Evolutionary conservation across 2,888 invertebrate genomes (phyloP).

Genomic region (Smittia aterrima): DNA sequence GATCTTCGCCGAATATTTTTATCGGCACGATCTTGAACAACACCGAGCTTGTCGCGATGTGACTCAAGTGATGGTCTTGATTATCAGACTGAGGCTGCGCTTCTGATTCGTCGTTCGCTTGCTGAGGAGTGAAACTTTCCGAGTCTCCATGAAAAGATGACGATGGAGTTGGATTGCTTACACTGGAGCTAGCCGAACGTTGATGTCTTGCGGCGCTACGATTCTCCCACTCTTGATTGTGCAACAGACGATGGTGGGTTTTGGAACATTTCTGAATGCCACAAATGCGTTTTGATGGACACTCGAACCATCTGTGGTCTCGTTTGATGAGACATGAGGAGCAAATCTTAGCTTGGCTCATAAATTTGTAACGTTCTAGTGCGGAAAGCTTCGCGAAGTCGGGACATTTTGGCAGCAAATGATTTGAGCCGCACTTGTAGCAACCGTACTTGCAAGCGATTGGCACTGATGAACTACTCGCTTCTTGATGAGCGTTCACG

Average conservation of each 20-base stretch:
- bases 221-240: too few species aligned
- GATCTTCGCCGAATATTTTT: background rate
- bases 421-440: background rate
- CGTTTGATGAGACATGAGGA: too few species aligned
- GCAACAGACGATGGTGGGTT: too few species aligned
- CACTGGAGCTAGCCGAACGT: too few species aligned
- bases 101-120: background rate
- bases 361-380: background rate
- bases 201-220: too few species aligned
- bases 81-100: background rate
- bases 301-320: too few species aligned
- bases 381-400: background rate
- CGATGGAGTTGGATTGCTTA: too few species aligned
- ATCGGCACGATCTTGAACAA: background rate
- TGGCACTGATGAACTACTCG: background rate
- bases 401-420: background rate
- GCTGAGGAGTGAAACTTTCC: background rate
- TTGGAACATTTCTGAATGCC: too few species aligned
- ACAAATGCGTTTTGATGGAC: too few species aligned
- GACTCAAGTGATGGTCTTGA: background rate
- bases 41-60: too few species aligned
- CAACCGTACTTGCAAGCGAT: background rate
- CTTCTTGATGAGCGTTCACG: too few species aligned
- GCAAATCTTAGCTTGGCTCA: background rate
- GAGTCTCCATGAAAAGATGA: too few species aligned